phyloP scores from a whole-genome alignment of 2,113 vertebrate genomes.

The Otis tarda region DNA sequence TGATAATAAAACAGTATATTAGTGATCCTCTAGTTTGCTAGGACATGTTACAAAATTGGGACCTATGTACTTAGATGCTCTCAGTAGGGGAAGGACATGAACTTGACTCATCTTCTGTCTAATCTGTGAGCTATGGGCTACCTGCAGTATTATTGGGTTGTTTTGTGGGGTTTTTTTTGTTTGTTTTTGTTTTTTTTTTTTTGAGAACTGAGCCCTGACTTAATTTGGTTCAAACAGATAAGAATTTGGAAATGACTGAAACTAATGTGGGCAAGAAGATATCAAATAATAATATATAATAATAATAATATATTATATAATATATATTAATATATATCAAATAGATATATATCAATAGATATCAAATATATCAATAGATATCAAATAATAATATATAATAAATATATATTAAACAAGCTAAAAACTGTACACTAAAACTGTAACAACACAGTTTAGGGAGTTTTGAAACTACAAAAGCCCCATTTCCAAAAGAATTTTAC shows the following conservation, averaged over 20 bases:
- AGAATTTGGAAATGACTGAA: background rate
- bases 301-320: too few species aligned
- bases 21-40: background rate
- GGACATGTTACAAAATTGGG: background rate
- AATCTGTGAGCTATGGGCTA: background rate
- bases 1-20: background rate
- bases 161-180: too few species aligned
- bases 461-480: background rate
- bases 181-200: background rate
- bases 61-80: background rate
- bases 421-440: background rate
- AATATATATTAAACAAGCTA: background rate
- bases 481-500: constrained; percentile 9
- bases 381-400: rapidly evolving
- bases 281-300: background rate
- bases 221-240: background rate
- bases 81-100: background rate
- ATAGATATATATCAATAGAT: too few species aligned
- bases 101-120: background rate
- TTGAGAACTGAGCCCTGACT: background rate
- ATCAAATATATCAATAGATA: too few species aligned
- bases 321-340: too few species aligned
- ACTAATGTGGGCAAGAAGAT: background rate
- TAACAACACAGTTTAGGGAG: background rate
- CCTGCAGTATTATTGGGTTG: background rate